Evolutionary conservation across 2,113 vertebrate species (phyloP), one percentile per base, ranked within the genome.

Genomic region (Chrysemys picta): DNA sequence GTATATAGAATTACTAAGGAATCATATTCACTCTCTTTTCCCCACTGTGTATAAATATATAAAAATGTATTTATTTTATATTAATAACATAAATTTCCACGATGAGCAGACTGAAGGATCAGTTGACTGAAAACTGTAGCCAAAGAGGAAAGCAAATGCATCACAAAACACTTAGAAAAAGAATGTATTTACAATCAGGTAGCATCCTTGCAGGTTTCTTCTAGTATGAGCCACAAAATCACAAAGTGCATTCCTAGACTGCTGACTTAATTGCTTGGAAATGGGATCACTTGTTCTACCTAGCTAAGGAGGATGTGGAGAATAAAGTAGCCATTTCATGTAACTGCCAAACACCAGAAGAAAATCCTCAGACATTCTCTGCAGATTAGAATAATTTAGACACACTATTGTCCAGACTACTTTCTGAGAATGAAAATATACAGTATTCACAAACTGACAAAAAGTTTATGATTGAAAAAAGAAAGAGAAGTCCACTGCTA

Each of bases 211-310:
- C 38, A 92, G 24, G 79, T 25, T 27, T 62, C 57, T 35, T 52
- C 54, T 38, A 50, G 35, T 92, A 53, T 50, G 80, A 92, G 1
- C 3, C 78, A 92, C 8, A 92, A 76, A 90, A 94, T 72, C 42
- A 80, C 42, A 22, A 87, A 84, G 16, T 2, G 52, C 52, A 69
- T 84, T 88, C 27, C 29, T 19, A 89, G 84, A 92, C 49, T 82
- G 76, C 8, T 91, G 11, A 78, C 89, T 89, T 47, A 91, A 59
- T 65, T 88, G 5, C 24, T 9, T 35, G 53, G 72, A 69, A 4
- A 76, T 21, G 69, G 35, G 78, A 87, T 1, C 13, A 2, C 2
- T 56, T 6, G 38, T 85, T 10, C 80, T 0, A 0, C 24, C 6
- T 29, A 4, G 42, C 82, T 81, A 3, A 65, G 88, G 10, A 91